These are phyloP conservation scores for Ophion slaviceki DNA, from an alignment of 2,888 invertebrate genomes.

Conservation along the genomic window DNA sequence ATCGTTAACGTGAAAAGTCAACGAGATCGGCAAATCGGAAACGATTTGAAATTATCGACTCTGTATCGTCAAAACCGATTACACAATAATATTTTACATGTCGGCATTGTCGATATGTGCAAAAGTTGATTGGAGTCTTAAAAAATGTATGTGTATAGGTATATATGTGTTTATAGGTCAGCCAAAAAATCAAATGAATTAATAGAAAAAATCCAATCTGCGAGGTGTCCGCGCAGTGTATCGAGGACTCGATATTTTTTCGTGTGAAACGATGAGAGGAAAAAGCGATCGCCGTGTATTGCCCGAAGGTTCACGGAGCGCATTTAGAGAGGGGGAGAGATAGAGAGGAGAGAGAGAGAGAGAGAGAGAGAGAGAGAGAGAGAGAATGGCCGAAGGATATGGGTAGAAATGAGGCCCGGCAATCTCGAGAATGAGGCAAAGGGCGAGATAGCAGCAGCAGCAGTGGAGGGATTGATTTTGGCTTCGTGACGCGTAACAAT, in stretches of 20 bases:
- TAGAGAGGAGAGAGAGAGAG: slow-evolving; percentile 6
- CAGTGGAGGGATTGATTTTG: slow-evolving; percentile 46
- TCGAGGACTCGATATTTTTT: slow-evolving; percentile 43
- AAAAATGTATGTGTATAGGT: neutral
- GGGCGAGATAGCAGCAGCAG: slow-evolving; percentile 1
- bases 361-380: slow-evolving; percentile 11
- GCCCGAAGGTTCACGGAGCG: slow-evolving; percentile 15
- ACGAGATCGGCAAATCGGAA: neutral
- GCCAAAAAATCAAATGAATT: neutral
- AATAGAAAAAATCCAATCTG: slow-evolving; percentile 20
- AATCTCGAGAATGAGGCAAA: slow-evolving; percentile 41
- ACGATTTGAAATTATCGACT: neutral
- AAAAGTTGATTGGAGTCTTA: slow-evolving; percentile 13
- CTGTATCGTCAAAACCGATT: slow-evolving; percentile 20
- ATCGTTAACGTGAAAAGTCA: neutral
- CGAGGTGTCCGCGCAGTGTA: neutral
- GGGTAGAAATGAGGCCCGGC: slow-evolving; percentile 38
- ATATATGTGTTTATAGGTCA: neutral
- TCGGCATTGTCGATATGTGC: neutral
- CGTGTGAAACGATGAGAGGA: slow-evolving; percentile 31
- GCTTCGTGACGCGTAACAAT: slow-evolving; percentile 56
- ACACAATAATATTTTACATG: neutral
- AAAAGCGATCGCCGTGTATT: slow-evolving; percentile 36
- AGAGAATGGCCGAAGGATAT: slow-evolving; percentile 21
- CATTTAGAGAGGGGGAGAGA: slow-evolving; percentile 2